A percentile compares a stretch with the other conserved stretches of the same genome.
Evolutionary conservation across 2,888 invertebrate genomes (phyloP).

Genomic region (Drosophila silvestris): DNA sequence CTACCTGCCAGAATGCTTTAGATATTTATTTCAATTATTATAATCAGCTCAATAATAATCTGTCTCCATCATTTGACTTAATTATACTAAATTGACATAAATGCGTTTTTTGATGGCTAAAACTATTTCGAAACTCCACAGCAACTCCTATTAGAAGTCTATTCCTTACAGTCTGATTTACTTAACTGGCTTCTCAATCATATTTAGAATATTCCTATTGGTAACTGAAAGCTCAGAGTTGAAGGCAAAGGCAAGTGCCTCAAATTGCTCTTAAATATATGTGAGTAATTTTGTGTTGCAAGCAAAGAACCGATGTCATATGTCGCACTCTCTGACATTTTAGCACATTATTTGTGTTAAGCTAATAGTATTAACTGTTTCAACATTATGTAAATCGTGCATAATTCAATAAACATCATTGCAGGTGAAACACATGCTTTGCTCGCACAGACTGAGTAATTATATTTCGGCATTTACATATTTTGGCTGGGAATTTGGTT

Average conservation of each 20-base stretch:
- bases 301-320: not conserved
- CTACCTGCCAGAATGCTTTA: not conserved
- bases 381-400: constrained; percentile 8
- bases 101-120: not conserved
- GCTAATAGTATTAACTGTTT: constrained; percentile 1
- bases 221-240: not conserved
- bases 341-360: not conserved
- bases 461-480: constrained; percentile 54
- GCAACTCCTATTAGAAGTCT: not conserved
- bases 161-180: not conserved
- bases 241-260: not conserved
- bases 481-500: constrained; percentile 22
- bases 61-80: not conserved
- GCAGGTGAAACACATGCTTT: not conserved
- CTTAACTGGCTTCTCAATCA: not conserved
- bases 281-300: not conserved
- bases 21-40: not conserved
- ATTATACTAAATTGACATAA: not conserved
- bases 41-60: not conserved
- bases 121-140: not conserved
- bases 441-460: not conserved
- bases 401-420: constrained; percentile 13
- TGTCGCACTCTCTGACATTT: not conserved
- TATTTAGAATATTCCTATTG: not conserved
- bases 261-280: not conserved